Base-by-base conservation (phyloP, 2,888 invertebrate species). In the Apodemia duryi region DNA sequence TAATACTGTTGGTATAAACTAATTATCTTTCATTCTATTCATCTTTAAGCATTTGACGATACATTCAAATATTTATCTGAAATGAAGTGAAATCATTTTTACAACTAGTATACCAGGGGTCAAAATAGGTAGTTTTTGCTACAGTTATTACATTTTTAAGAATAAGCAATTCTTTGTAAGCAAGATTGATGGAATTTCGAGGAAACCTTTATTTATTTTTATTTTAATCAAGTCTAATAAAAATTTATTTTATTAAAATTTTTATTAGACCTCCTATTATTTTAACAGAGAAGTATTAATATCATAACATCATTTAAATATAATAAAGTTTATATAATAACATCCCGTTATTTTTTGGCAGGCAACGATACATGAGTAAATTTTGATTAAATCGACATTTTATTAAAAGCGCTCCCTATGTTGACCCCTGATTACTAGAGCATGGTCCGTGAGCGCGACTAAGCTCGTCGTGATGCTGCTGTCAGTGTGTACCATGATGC, bases 401-500 rank as follows among this genome's bases (percentile, higher is more conserved):
- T 6, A 6, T 49, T n/a, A n/a, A 49, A 46, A 46, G 11, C 11
- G n/a, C 35, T 35, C 11, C 57, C 57, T 57, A 13, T 57, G 29
- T n/a, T 32, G 32, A 57, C 57, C 32, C 57, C 57, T 32, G 13
- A 57, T 32, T 35, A 57, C 21, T 76, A 74, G 76, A 80, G 80
- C 80, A 78, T 84, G 81, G 83, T 68, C 78, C 71, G 81, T 84
- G 81, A 80, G 79, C 79, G 84, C 84, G 74, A 77, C 77, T 74
- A 69, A 88, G 77, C 80, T 78, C 70, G 74, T 82, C 83, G 80
- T 83, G 70, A 82, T 88, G 87, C 84, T 82, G 83, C 80, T 80
- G 78, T 83, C 78, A 71, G 80, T 84, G 86, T 85, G 86, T 73
- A 77, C 79, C 83, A 85, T 83, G 83, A 88, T 86, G 87, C 87